Percentiles rank a stretch among this genome's conserved stretches.
These are phyloP conservation scores for Lordiphosa collinella DNA, from an alignment of 1,140 invertebrate species.

Conservation along the genomic window DNA sequence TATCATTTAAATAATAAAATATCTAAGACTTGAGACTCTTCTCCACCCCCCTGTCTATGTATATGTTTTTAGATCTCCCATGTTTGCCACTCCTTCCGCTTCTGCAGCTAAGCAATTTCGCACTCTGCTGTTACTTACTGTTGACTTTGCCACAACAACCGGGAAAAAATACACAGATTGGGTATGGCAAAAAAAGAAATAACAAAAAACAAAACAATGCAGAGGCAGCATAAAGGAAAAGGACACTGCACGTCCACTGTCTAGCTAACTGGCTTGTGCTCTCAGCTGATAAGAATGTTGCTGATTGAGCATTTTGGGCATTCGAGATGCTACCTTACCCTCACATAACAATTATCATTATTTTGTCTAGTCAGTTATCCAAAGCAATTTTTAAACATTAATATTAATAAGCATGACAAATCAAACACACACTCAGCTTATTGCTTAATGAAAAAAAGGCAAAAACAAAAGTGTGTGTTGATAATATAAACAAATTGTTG, in stretches of 20 bases:
- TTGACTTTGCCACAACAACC: conserved; percentile 5
- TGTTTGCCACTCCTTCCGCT: not conserved
- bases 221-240: conserved; percentile 20
- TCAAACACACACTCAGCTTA: no score
- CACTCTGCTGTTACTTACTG: conserved; percentile 8
- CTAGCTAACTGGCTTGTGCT: conserved; percentile 5
- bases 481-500: no score
- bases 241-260: not conserved
- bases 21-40: no score
- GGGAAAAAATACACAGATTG: conserved; percentile 26
- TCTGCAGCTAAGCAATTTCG: conserved; percentile 18
- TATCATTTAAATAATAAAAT: no score
- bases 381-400: no score
- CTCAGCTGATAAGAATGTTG: conserved; percentile 17
- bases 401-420: no score
- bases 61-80: no score
- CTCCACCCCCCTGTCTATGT: no score
- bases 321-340: not conserved
- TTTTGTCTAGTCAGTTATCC: no score
- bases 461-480: no score
- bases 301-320: not conserved
- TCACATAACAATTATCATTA: no score
- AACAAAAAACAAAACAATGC: conserved; percentile 25
- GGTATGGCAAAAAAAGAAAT: not conserved
- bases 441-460: no score